phyloP scores from a whole-genome alignment of 2,888 invertebrate species.

The Dinocampus coccinellae region DNA sequence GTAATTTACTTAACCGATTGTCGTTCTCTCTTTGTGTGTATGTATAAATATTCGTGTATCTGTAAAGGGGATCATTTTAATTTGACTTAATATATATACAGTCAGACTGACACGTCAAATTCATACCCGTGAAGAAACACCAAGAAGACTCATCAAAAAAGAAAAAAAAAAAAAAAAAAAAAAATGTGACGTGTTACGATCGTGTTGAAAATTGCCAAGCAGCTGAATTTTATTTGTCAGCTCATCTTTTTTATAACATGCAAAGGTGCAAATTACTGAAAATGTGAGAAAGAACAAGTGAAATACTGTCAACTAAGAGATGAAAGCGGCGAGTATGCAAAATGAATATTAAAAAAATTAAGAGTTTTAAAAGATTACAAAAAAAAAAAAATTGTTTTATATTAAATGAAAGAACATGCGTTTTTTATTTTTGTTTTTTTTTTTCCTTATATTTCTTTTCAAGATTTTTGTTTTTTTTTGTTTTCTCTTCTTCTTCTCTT shows the following conservation, averaged over 20 bases:
- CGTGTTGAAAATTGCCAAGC: conserved; percentile 30
- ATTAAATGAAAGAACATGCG: neutral
- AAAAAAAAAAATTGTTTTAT: neutral
- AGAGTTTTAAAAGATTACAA: neutral
- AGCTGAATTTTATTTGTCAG: conserved; percentile 28
- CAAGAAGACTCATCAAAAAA: neutral
- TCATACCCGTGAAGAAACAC: neutral
- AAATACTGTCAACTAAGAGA: neutral
- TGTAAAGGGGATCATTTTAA: conserved; percentile 33
- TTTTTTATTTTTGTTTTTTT: neutral
- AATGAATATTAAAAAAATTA: neutral
- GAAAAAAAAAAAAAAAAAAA: neutral
- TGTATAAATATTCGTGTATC: conserved; percentile 6
- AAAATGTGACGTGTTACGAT: conserved; percentile 21
- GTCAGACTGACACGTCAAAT: conserved; percentile 25
- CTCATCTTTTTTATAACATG: conserved; percentile 19
- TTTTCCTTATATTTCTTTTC: too few relatives aligned
- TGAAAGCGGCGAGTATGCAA: neutral
- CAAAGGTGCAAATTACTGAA: conserved; percentile 34
- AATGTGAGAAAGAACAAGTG: neutral
- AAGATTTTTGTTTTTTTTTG: too few relatives aligned
- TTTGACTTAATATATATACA: conserved; percentile 17
- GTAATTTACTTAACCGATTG: conserved; percentile 19
- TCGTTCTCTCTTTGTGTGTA: neutral
- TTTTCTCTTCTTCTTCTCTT: neutral